Evolutionary conservation across 2,888 invertebrate genomes (phyloP), one percentile per base, ranked within the genome.

Genomic region (Exocentrus adspersus): DNA sequence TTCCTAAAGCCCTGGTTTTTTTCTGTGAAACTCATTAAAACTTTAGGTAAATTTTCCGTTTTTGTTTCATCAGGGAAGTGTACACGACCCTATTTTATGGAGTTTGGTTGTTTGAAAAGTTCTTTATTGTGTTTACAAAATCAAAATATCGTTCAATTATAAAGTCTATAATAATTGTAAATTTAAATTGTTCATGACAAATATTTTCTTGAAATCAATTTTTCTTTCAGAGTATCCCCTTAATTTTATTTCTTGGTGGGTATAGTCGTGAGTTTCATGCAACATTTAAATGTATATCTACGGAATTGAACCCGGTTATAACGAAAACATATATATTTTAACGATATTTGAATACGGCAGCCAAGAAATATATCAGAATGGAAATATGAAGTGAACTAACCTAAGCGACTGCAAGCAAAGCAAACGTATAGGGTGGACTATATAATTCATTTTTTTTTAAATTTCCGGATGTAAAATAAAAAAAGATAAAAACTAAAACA

Each of bases 281-380:
- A 5, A 48, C 48, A 16, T 14, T 24, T 48, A 28, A 12, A 48
- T 10, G 28, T 48, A 48, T 10, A 9, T 48, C 28, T 48, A 2
- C 28, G 12, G 19, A 20, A 41, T 14, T 19, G 19, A 12, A 57
- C 30, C 19, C 21, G 37, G 14, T 28, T 50, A 14, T 58, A 46
- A 58, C 21, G 19, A 28, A 50, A 60, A 50, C 50, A 12, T 60
- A 21, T 60, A 60, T 20, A 51, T 48, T 37, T 60, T 41, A 60
- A 60, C 48, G 51, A 43, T 42, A 32, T 60, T 51, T 51, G 51
- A 51, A 60, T 51, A 51, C 51, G 28, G 19, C 42, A 24, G 16
- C 43, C 32, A 51, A 45, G 24, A 48, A 16, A 45, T 56, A 41
- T 60, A 12, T 60, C 41, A 41, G 37, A 51, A 51, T 51, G 51